A percentile compares a stretch with the other conserved stretches of the same genome.
Conservation (phyloP, 2,113 vertebrate genomes). For the Xenotilapia caudafasciata region DNA sequence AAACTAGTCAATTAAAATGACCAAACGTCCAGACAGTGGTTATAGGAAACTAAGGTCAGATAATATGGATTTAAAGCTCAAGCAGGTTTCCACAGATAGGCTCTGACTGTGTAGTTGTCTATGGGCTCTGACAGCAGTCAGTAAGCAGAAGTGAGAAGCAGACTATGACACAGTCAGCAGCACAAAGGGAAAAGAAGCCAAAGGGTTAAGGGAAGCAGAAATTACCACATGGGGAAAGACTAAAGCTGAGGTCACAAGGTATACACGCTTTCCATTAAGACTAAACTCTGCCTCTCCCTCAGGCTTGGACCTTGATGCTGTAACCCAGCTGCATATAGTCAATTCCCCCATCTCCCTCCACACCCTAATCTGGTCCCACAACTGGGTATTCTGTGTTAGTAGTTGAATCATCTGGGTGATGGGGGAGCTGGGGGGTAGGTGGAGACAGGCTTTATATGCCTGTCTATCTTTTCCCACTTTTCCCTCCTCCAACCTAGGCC, state of each 20-base stretch:
- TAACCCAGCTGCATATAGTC: constrained; percentile 39
- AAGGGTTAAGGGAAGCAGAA: constrained; percentile 32
- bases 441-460: constrained; percentile 31
- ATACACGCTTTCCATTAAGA: constrained; percentile 39
- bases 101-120: background rate
- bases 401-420: constrained; percentile 23
- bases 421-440: constrained; percentile 11
- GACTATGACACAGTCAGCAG: constrained; percentile 9
- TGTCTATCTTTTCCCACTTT: constrained; percentile 26
- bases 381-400: constrained; percentile 31
- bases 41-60: background rate
- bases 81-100: background rate
- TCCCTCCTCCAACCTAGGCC: constrained; percentile 34
- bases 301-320: constrained; percentile 19
- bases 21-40: background rate
- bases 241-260: constrained; percentile 35
- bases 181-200: background rate
- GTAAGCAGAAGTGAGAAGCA: constrained; percentile 39
- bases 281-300: constrained; percentile 18
- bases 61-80: background rate
- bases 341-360: background rate
- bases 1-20: background rate
- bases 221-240: constrained; percentile 22
- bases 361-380: background rate
- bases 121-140: background rate